Evolutionary conservation across 2,113 vertebrate genomes (phyloP).

Genomic region (Saimiri boliviensis): DNA sequence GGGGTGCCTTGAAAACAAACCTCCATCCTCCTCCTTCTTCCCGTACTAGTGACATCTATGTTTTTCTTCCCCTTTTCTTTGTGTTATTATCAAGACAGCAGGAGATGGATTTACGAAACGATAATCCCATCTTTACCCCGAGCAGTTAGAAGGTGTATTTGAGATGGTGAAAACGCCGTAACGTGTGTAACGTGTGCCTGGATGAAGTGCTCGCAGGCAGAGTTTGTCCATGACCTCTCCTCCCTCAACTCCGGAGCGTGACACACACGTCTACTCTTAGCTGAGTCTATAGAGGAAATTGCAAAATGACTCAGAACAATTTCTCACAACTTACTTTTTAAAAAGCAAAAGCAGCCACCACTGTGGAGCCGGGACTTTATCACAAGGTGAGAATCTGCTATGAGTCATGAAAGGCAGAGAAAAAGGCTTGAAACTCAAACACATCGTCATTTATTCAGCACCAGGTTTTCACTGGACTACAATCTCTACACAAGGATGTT

Average conservation of each 20-base stretch:
- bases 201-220: neutral
- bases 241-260: too few relatives aligned
- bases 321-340: neutral
- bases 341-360: neutral
- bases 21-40: neutral
- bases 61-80: neutral
- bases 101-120: neutral
- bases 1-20: neutral
- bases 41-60: neutral
- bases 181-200: too few relatives aligned
- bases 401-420: neutral
- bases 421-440: rapidly evolving
- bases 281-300: neutral
- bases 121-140: neutral
- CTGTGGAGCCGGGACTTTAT: neutral
- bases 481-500: rapidly evolving
- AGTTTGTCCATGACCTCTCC: neutral
- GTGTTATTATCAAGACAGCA: neutral
- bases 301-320: slow-evolving; percentile 26
- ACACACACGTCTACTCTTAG: neutral
- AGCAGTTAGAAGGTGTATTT: neutral
- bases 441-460: rapidly evolving
- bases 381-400: neutral
- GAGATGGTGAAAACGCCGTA: neutral
- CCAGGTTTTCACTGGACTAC: neutral